phyloP scores from a whole-genome alignment of 2,888 invertebrate species.

The Drosophila testacea region DNA sequence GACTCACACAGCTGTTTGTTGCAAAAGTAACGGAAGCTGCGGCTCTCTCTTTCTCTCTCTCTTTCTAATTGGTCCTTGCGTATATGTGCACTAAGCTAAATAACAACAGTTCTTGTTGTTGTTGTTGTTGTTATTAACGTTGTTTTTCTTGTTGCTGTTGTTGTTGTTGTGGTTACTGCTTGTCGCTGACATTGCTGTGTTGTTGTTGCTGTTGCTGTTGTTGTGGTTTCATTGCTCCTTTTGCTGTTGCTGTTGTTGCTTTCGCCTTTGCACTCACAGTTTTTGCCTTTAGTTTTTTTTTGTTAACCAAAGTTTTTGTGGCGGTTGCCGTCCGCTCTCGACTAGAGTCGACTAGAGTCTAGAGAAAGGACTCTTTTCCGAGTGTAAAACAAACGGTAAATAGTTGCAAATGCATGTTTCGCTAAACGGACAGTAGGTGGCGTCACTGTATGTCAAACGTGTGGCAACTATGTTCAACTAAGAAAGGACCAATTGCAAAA shows the following conservation, averaged over 20 bases:
- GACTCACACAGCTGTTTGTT: constrained; percentile 62
- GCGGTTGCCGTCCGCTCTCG: constrained; percentile 63
- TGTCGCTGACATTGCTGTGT: constrained; percentile 27
- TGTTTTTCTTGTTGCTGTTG: constrained; percentile 15
- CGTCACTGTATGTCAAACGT: too few species aligned
- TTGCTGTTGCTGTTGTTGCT: constrained; percentile 8
- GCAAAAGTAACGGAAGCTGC: constrained; percentile 49
- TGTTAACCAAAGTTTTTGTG: constrained; percentile 52
- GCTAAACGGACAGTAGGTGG: too few species aligned
- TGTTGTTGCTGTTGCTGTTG: constrained; percentile 11
- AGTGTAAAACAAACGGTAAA: too few species aligned
- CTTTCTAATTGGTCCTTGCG: constrained; percentile 22
- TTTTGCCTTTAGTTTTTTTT: neutral
- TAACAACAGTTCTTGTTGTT: constrained; percentile 3
- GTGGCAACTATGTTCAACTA: too few species aligned
- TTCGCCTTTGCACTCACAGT: constrained; percentile 14
- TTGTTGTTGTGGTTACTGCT: constrained; percentile 17
- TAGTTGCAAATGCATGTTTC: too few species aligned
- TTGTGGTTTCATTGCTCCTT: constrained; percentile 12
- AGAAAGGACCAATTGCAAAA: neutral
- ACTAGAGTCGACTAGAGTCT: constrained; percentile 28
- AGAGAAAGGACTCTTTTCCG: too few species aligned
- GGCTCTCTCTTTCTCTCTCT: neutral
- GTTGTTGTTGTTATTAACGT: constrained; percentile 8
- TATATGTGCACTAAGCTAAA: neutral